Percentiles rank a stretch among this genome's conserved stretches.
Evolutionary conservation across 2,797 vertebrate species (phyloP).

Genomic region (Clangula hyemalis): DNA sequence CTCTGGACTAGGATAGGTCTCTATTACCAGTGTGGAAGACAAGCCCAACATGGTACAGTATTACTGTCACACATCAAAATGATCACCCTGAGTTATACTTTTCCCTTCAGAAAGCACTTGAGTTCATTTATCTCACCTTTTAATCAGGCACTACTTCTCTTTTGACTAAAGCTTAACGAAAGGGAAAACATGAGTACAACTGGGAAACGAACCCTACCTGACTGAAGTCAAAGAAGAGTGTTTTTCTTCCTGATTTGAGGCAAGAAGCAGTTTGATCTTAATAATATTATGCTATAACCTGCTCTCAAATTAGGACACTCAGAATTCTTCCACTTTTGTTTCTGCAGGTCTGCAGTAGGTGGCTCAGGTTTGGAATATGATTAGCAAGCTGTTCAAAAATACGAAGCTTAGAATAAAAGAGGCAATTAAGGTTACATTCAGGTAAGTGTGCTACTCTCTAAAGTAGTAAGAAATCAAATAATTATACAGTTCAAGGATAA

Average conservation of each 20-base stretch:
- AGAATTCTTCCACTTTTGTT: constrained; percentile 23
- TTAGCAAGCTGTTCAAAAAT: constrained; percentile 34
- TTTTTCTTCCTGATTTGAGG: constrained; percentile 26
- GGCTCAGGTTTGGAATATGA: constrained; percentile 7
- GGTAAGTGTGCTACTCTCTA: constrained; percentile 2
- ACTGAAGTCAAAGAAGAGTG: neutral
- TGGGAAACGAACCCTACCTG: neutral
- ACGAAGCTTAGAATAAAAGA: constrained; percentile 8
- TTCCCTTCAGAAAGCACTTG: neutral
- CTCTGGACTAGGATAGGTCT: neutral
- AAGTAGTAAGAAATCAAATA: constrained; percentile 49
- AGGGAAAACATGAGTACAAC: neutral
- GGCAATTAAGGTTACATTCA: constrained; percentile 49
- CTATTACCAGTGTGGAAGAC: neutral
- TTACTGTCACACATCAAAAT: neutral
- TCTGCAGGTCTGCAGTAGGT: constrained; percentile 9
- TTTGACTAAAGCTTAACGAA: constrained; percentile 34
- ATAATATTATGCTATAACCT: neutral
- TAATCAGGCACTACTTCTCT: constrained; percentile 24
- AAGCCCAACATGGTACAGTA: neutral
- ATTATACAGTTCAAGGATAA: constrained; percentile 56
- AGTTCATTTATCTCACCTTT: constrained; percentile 6
- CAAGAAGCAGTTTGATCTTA: constrained; percentile 16
- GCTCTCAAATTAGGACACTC: constrained; percentile 30
- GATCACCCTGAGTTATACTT: neutral